A percentile compares a stretch with the other conserved stretches of the same genome.
These are phyloP conservation scores for Nasonovia ribisnigri DNA, from an alignment of 2,888 invertebrate species.

Conservation along the genomic window DNA sequence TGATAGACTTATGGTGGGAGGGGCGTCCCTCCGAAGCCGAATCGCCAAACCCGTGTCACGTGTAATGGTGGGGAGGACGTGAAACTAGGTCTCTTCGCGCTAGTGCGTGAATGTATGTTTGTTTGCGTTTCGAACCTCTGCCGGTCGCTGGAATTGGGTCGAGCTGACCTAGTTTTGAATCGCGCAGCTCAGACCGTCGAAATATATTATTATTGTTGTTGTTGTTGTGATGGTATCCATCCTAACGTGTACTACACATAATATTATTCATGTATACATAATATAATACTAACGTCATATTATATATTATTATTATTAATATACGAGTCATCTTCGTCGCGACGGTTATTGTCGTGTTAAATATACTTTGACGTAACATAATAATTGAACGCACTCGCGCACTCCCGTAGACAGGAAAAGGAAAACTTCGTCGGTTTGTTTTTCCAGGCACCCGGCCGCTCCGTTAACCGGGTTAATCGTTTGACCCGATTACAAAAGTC, in stretches of 20 bases:
- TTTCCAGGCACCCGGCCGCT: slow-evolving; percentile 35
- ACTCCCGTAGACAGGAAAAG: background rate
- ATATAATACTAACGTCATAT: background rate
- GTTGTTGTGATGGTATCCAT: background rate
- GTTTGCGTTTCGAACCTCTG: background rate
- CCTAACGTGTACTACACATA: background rate
- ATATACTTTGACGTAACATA: background rate
- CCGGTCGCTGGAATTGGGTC: slow-evolving; percentile 59
- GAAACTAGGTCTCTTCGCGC: slow-evolving; percentile 47
- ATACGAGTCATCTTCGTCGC: background rate
- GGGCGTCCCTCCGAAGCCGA: background rate
- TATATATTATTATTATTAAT: background rate
- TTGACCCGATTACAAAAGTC: slow-evolving; percentile 52
- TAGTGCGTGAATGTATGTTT: background rate
- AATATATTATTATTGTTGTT: slow-evolving; percentile 11
- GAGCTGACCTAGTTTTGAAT: slow-evolving; percentile 56
- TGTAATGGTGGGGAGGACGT: background rate
- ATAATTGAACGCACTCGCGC: background rate
- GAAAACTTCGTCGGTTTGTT: slow-evolving; percentile 33
- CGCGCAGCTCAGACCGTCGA: background rate
- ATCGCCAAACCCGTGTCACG: background rate
- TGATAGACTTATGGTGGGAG: background rate
- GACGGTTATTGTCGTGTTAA: background rate
- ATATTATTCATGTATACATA: background rate
- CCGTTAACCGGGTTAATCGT: slow-evolving; percentile 53